Base-by-base conservation (phyloP, 2,113 vertebrate species). In the Aepyceros melampus region DNA sequence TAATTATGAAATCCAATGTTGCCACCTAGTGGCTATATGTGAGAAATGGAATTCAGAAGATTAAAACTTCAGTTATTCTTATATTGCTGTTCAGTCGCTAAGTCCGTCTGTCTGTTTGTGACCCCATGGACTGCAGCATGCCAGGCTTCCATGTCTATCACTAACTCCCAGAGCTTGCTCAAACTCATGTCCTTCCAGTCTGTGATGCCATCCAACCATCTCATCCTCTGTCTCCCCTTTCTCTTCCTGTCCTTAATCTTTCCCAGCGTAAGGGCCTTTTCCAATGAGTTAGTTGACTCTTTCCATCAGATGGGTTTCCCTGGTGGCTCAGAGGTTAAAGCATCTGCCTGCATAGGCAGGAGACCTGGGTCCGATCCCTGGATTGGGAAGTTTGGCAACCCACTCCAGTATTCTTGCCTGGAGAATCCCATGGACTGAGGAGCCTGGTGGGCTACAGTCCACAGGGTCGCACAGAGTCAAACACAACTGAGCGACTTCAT, bases 1-100 rank as follows among this genome's bases (percentile, higher is more conserved):
- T 55, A 47, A 2, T 86, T 97, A 56, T 31, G 78, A 89, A 94
- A 90, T 91, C n/a, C 89, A 91, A 97, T 94, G 36, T 16, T 76
- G 91, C 96, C 97, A 97, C 43, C 97, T 97, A 91, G 51, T 97
- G 97, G 92, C 53, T n/a, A 11, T 1, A 67, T 0, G 5, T 83
- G 36, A 84, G 76, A 97, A 84, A 36, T 45, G 7, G 7, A 3
- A 29, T 62, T 84, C 45, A 78, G 64, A 91, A 85, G 12, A 3
- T 55, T 16, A 51, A 53, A 93, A 88, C 15, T 29, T 25, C 17
- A 90, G 14, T 31, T 25, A 33, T 13, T 91, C 7, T 49, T 88
- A 81, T 17, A 55, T 2, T 43, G 9, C 19, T 71, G 36, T 74
- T 74, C 36, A 25, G 36, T 40, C 11, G 25, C 11, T 14, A 74